Conservation (phyloP, 23 tunicate species). For the Diplosoma virens region DNA sequence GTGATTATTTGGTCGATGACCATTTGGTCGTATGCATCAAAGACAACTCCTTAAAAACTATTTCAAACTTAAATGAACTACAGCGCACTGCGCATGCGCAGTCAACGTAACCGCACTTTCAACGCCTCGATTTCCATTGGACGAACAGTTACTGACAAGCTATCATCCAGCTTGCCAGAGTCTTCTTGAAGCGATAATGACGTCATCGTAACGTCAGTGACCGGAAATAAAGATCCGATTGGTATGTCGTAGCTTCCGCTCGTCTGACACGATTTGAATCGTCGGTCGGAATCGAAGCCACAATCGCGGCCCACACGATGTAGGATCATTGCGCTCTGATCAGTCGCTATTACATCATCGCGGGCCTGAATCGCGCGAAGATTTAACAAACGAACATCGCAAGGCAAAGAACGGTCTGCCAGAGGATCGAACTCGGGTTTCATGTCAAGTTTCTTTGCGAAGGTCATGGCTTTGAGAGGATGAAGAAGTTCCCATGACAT, state of each 20-base stretch:
- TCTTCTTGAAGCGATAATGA: conserved; percentile 64
- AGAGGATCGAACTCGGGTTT: conserved; percentile 18
- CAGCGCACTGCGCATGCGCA: no score
- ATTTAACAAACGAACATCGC: conserved; percentile 68
- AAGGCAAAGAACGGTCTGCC: conserved; percentile 29
- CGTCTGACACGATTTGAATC: conserved; percentile 29
- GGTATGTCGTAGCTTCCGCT: not conserved
- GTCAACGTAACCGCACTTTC: no score
- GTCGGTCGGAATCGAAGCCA: conserved; percentile 27
- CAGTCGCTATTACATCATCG: conserved; percentile 32
- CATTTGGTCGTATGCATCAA: no score
- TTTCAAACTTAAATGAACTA: no score
- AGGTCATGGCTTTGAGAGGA: conserved; percentile 48
- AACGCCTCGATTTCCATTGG: conserved; percentile 79
- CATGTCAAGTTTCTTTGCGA: not conserved
- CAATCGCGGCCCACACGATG: conserved; percentile 86
- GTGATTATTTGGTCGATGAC: no score
- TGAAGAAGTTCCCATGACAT: conserved; percentile 67
- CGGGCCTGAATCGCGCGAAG: conserved; percentile 49
- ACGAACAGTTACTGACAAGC: not conserved
- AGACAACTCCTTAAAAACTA: no score
- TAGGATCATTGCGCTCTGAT: conserved; percentile 63
- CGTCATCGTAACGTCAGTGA: conserved; percentile 11
- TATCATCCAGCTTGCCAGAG: not conserved
- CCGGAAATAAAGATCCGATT: conserved; percentile 36